phyloP scores from a whole-genome alignment of 2,113 vertebrate species.

The Burhinus oedicnemus region DNA sequence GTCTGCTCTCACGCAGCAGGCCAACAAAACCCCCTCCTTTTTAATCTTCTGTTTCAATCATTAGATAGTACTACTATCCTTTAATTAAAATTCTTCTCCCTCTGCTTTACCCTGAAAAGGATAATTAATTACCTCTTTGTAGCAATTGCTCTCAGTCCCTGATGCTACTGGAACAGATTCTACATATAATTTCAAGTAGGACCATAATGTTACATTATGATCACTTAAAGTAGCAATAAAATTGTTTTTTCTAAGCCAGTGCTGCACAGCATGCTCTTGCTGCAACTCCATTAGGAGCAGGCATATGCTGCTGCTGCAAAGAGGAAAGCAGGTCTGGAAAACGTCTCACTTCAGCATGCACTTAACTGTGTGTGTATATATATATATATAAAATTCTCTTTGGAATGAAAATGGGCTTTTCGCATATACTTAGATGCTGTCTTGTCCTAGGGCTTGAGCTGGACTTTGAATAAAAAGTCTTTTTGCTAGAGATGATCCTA shows the following conservation, averaged over 20 bases:
- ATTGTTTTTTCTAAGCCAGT: neutral
- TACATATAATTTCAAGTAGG: neutral
- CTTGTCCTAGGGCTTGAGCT: neutral
- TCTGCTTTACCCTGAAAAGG: neutral
- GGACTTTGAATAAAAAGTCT: neutral
- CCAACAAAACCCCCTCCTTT: neutral
- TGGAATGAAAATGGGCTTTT: neutral
- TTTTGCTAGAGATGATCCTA: neutral
- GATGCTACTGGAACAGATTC: neutral
- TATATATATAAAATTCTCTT: neutral
- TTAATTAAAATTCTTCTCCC: neutral
- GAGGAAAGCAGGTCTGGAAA: neutral
- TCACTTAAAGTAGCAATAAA: neutral
- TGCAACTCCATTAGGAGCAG: neutral
- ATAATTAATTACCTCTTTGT: neutral
- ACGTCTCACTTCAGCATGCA: neutral
- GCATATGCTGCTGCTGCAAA: neutral
- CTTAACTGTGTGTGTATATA: neutral
- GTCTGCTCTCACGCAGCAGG: neutral
- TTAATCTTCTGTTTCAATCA: neutral
- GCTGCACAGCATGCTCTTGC: neutral
- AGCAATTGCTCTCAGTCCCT: neutral
- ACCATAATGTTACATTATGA: neutral
- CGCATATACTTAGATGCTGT: neutral
- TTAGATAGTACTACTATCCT: neutral